These are phyloP conservation scores for Acipenser oxyrinchus DNA, from an alignment of 2,797 vertebrate genomes.

Conservation along the genomic window DNA sequence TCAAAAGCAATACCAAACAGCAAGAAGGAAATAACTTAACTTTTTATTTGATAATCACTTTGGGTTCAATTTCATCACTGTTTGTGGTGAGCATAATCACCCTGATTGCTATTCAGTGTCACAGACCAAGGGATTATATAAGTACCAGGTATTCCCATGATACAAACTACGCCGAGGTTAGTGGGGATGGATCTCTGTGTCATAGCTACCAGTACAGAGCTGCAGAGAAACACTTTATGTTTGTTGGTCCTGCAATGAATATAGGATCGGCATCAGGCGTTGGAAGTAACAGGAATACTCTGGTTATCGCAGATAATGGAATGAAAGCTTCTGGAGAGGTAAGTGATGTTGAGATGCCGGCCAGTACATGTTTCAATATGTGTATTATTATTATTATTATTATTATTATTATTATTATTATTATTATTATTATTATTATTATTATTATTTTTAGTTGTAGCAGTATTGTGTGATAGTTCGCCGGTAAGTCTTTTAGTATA, in stretches of 20 bases:
- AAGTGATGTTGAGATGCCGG: too few species aligned
- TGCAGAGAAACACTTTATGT: slow-evolving; percentile 42
- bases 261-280: slow-evolving; percentile 34
- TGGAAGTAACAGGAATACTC: slow-evolving; percentile 37
- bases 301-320: slow-evolving; percentile 35
- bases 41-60: slow-evolving; percentile 29
- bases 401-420: too few species aligned
- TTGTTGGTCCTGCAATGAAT: slow-evolving; percentile 42
- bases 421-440: too few species aligned
- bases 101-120: slow-evolving; percentile 32
- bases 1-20: too few species aligned
- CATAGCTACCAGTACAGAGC: slow-evolving; percentile 47
- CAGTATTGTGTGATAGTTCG: too few species aligned
- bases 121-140: slow-evolving; percentile 32
- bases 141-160: slow-evolving; percentile 35
- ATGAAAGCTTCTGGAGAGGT: too few species aligned
- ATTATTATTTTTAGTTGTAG: too few species aligned
- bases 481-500: too few species aligned
- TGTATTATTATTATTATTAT: neutral
- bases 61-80: too few species aligned
- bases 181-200: slow-evolving; percentile 35
- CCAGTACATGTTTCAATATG: neutral
- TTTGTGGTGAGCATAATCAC: too few species aligned
- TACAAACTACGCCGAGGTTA: slow-evolving; percentile 24
- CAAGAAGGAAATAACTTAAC: slow-evolving; percentile 29